Conservation (phyloP, 1,140 invertebrate species). For the Microplitis mediator region DNA sequence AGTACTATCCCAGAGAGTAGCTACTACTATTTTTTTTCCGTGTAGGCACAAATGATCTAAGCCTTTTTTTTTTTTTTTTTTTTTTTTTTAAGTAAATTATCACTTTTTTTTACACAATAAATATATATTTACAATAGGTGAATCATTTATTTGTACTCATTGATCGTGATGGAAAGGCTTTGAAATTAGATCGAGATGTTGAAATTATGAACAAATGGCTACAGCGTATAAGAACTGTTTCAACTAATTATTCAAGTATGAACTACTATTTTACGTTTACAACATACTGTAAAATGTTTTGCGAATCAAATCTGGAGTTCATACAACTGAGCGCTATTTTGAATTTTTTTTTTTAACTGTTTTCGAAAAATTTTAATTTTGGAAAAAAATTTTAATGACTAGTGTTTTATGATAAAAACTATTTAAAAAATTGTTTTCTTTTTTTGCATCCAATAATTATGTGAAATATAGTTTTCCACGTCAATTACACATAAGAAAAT, state of each 20-base stretch:
- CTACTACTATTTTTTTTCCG: no score
- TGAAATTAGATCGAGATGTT: background rate
- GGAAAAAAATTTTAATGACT: no score
- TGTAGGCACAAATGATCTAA: no score
- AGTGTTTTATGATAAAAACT: no score
- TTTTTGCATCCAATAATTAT: no score
- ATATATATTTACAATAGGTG: background rate
- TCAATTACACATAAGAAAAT: no score
- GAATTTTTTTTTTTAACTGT: background rate
- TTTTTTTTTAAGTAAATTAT: background rate
- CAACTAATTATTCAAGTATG: slow-evolving; percentile 7
- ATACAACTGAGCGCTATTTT: background rate
- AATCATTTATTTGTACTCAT: background rate
- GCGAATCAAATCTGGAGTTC: no score
- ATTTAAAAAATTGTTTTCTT: no score
- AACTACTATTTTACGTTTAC: background rate
- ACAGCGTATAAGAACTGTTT: background rate
- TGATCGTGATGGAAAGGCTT: slow-evolving; percentile 5
- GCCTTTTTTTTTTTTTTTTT: no score
- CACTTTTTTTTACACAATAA: background rate
- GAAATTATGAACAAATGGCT: background rate
- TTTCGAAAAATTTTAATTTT: no score
- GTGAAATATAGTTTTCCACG: no score
- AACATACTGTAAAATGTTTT: background rate
- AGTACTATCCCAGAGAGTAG: no score